Evolutionary conservation across 2,797 vertebrate species (phyloP), one percentile per base, ranked within the genome.

Genomic region (Muscicapa comitata): DNA sequence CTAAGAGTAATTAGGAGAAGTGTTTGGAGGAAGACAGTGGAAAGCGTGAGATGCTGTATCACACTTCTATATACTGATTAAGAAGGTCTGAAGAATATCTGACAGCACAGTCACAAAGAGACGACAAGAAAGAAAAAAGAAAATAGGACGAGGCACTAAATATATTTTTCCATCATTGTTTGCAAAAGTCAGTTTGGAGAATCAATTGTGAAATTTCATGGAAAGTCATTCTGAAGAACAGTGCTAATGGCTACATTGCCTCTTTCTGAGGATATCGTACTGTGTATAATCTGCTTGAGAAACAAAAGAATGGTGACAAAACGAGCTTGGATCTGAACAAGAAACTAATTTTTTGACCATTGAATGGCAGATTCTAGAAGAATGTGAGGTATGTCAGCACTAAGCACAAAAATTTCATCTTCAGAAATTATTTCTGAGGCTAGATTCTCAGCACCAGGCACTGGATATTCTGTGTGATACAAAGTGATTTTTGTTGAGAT

Each of bases 301-400:
- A 93, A 87, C 51, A 90, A 88, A 45, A 90, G 48, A 48, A 77
- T 93, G 13, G 53, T 88, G 68, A 88, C 72, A 86, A 94, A 95
- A 83, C 35, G n/a, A 90, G 40, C 53, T 67, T 80, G 76, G 35
- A 90, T 74, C 29, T 59, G 79, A 92, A 83, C 2, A 1, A 91
- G 70, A 88, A 95, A 80, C 40, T 73, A 6, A 51, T 58, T 88
- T 93, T 92, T 83, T 90, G 90, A 88, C 82, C 88, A 68, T 31
- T 93, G 82, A 95, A 93, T 71, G 65, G 68, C 70, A 95, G 61
- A 74, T 35, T 80, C n/a, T 77, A 65, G 76, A 83, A 91, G 57
- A 93, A 90, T 50, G 50, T 28, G 63, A 72, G 25, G 25, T 70
- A 83, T 3, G 4, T 71, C 61, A 88, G n/a, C 61, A 86, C 65